Base-by-base conservation (phyloP, 2,888 invertebrate genomes). In the Anodontia alba region DNA sequence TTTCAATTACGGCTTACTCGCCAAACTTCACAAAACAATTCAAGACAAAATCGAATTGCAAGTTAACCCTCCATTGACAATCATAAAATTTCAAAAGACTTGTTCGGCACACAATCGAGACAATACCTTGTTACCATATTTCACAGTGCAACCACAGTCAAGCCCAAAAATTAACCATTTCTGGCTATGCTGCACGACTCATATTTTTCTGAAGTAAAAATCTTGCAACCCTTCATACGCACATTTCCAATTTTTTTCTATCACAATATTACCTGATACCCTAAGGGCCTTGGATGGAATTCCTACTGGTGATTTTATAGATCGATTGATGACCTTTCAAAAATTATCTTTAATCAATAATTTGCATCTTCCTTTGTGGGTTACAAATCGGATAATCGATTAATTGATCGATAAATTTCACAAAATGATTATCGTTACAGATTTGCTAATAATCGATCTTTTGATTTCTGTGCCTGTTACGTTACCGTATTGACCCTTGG, bases 171-270 rank as follows among this genome's bases (percentile, higher is more conserved):
- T 26, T n/a, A 51, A n/a, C 51, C 51, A n/a, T 51, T 51, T n/a
- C 20, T 12, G 20, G 54, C 54, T 23, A 23, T 54, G n/a, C 15
- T 54, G 26, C 1, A 15, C 3, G 54, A 54, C 10, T 54, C 54
- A 54, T 23, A 54, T 15, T 54, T 54, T 54, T 54, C 54, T 26
- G 54, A 54, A 26, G 54, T 54, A 54, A n/a, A 54, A 29, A 54
- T 54, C 15, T 54, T 17, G 54, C 26, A 54, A 54, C 54, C 54
- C 1, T 54, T 54, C n/a, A 5, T 54, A n/a, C 2, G 54, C 26
- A 20, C 54, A 8, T 26, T 54, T 29, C 54, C 54, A 3, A 54
- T 23, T 26, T 29, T n/a, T 54, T 3, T 10, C 26, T 26, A 29
- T 23, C 5, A 26, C 26, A 7, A 26, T 1, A 26, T 26, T 54